These are phyloP conservation scores for Phymorhynchus buccinoides DNA, from an alignment of 1,140 invertebrate genomes.

Conservation along the genomic window DNA sequence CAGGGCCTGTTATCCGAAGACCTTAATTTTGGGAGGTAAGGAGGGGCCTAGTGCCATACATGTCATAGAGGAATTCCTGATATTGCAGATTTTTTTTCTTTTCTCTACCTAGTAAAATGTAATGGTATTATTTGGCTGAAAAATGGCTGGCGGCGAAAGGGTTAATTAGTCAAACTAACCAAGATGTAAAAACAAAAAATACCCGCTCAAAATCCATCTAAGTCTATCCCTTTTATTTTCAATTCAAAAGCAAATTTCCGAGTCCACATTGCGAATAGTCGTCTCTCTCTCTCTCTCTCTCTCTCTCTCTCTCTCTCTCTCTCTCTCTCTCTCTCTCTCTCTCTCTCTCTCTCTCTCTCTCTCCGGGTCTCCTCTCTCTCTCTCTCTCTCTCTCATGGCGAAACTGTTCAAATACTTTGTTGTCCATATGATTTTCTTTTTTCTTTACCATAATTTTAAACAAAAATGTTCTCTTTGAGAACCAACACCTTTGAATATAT, in stretches of 20 bases:
- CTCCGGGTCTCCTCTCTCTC: neutral
- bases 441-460: no score
- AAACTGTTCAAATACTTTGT: neutral
- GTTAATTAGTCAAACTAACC: no score
- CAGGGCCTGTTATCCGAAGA: no score
- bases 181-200: neutral
- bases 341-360: slow-evolving; percentile 10
- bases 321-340: slow-evolving; percentile 7
- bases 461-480: no score
- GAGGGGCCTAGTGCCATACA: no score
- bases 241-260: neutral
- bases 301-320: slow-evolving; percentile 4
- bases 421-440: neutral
- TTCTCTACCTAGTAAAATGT: no score
- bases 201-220: neutral
- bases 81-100: no score
- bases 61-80: no score
- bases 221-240: neutral
- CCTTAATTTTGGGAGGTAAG: no score
- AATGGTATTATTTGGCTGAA: no score
- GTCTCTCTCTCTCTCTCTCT: slow-evolving; percentile 7
- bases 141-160: no score
- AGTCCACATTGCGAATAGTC: neutral
- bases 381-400: neutral
- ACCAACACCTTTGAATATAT: neutral